Evolutionary conservation across 2,113 vertebrate genomes (phyloP).

Genomic region (Triplophysa dalaica): DNA sequence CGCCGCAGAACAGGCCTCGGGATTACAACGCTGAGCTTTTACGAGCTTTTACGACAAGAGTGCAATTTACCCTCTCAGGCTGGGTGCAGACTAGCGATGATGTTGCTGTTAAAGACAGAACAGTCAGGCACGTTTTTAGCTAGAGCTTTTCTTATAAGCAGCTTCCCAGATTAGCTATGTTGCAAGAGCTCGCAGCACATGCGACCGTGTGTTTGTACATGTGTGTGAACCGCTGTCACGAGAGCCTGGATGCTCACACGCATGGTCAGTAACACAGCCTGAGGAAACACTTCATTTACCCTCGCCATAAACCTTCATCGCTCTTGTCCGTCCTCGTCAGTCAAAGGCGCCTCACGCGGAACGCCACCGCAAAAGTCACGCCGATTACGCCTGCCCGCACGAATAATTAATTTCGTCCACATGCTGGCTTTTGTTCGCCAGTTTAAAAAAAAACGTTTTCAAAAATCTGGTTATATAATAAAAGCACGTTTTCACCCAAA

Average conservation of each 20-base stretch:
- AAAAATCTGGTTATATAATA: too few relatives aligned
- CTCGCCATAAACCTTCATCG: constrained; percentile 74
- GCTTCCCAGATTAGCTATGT: constrained; percentile 49
- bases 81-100: constrained; percentile 20
- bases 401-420: constrained; percentile 55
- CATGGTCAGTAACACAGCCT: constrained; percentile 78
- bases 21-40: constrained; percentile 64
- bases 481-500: too few relatives aligned
- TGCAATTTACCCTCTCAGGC: constrained; percentile 54
- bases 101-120: constrained; percentile 19
- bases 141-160: constrained; percentile 39
- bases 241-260: constrained; percentile 77
- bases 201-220: constrained; percentile 1
- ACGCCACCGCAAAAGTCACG: constrained; percentile 68
- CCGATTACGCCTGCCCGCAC: constrained; percentile 68
- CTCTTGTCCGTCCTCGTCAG: constrained; percentile 77
- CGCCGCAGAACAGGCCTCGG: constrained; percentile 67
- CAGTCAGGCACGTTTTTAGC: constrained; percentile 7
- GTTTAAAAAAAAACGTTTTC: neutral
- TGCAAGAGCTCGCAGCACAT: constrained; percentile 8
- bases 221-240: constrained; percentile 65
- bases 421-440: neutral
- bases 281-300: constrained; percentile 80
- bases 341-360: constrained; percentile 72
- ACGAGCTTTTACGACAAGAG: constrained; percentile 60